These are phyloP conservation scores for Orthonyx spaldingii DNA, from an alignment of 2,113 vertebrate species.

Conservation along the genomic window DNA sequence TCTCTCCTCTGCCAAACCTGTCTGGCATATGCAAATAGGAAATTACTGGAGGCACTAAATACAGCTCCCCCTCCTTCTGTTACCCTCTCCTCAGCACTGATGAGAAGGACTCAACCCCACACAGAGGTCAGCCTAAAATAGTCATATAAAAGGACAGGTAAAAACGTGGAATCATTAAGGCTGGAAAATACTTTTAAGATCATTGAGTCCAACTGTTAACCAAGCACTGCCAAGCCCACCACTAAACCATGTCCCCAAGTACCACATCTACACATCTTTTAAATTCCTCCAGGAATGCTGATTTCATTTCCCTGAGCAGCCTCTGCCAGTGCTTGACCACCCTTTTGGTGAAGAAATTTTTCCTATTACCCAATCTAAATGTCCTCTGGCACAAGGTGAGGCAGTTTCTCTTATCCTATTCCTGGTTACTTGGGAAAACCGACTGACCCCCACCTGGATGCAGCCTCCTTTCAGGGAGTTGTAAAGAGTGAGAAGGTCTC, in stretches of 20 bases:
- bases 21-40: background rate
- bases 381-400: background rate
- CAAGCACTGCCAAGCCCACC: background rate
- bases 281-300: background rate
- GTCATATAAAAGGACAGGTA: background rate
- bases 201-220: background rate
- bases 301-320: background rate
- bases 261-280: background rate
- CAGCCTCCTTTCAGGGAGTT: background rate
- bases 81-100: background rate
- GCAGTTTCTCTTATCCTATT: background rate
- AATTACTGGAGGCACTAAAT: background rate
- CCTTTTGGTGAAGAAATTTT: background rate
- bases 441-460: accelerated
- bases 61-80: background rate
- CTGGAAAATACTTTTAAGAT: background rate
- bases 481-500: background rate
- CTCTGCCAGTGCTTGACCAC: background rate
- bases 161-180: background rate
- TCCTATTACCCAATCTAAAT: background rate
- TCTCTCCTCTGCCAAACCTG: background rate
- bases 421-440: background rate
- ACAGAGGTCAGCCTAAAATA: background rate
- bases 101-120: background rate
- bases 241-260: background rate